phyloP scores from a whole-genome alignment of 1,140 invertebrate genomes.

The Bombus picipes region DNA sequence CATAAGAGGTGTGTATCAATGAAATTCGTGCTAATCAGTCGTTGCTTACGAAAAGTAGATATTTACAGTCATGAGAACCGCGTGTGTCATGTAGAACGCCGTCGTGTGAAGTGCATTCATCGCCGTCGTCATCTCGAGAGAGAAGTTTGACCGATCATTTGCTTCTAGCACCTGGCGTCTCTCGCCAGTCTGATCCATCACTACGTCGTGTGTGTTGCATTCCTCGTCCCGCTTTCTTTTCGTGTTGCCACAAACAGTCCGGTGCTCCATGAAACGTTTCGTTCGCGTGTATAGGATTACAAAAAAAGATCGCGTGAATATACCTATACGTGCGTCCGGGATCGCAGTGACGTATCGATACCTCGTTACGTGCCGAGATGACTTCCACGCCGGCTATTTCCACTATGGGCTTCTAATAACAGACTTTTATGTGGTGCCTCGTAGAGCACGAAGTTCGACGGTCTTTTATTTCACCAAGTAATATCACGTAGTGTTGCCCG shows the following conservation, averaged over 20 bases:
- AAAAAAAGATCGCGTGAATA: neutral
- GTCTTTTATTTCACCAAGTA: neutral
- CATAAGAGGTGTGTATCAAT: conserved; percentile 61
- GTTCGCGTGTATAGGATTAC: neutral
- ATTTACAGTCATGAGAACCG: conserved; percentile 9
- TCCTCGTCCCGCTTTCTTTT: conserved; percentile 31
- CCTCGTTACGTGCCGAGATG: neutral
- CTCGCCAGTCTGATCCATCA: conserved; percentile 5
- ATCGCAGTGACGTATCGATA: conserved; percentile 4
- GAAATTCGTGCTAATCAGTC: conserved; percentile 28
- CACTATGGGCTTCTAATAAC: conserved; percentile 12
- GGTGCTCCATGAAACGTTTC: neutral
- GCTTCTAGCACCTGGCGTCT: conserved; percentile 36
- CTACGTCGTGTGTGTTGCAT: neutral
- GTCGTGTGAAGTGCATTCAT: neutral
- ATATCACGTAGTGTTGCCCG: neutral
- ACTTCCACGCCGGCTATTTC: conserved; percentile 10
- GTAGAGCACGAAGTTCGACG: neutral
- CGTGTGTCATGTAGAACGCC: conserved; percentile 3
- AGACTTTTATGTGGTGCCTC: conserved; percentile 11
- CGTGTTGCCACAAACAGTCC: neutral
- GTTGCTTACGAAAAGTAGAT: neutral
- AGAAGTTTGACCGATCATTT: conserved; percentile 18
- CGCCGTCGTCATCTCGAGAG: neutral
- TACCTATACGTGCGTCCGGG: neutral